A percentile compares a stretch with the other conserved stretches of the same genome.
These are phyloP conservation scores for Trinorchestia longiramus DNA, from an alignment of 1,140 invertebrate genomes.

Conservation along the genomic window DNA sequence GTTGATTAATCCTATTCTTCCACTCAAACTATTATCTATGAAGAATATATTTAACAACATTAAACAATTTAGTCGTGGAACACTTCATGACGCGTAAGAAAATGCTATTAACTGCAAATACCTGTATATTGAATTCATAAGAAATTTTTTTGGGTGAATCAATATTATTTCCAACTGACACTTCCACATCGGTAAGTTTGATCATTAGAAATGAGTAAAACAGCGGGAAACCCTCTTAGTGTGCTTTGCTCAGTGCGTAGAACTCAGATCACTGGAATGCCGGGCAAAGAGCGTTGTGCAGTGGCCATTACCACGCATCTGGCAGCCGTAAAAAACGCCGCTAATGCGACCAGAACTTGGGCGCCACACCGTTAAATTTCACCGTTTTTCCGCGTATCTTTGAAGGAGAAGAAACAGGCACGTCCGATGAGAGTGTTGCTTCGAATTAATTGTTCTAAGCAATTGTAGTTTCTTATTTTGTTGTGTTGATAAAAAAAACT, in stretches of 20 bases:
- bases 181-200: not conserved
- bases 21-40: too few species aligned
- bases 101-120: too few species aligned
- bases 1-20: too few species aligned
- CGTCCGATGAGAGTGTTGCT: not conserved
- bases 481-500: not conserved
- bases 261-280: not conserved
- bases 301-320: not conserved
- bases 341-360: slow-evolving; percentile 6
- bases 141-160: not conserved
- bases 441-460: not conserved
- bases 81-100: too few species aligned
- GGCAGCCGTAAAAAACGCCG: not conserved
- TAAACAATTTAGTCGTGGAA: too few species aligned
- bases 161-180: not conserved
- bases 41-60: too few species aligned
- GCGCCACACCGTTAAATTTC: not conserved
- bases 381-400: not conserved
- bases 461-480: not conserved
- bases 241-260: not conserved
- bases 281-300: not conserved
- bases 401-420: not conserved
- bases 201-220: not conserved
- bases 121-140: too few species aligned
- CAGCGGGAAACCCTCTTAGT: not conserved